Base-by-base conservation (phyloP, 1,140 invertebrate species). In the Procambarus virginalis region DNA sequence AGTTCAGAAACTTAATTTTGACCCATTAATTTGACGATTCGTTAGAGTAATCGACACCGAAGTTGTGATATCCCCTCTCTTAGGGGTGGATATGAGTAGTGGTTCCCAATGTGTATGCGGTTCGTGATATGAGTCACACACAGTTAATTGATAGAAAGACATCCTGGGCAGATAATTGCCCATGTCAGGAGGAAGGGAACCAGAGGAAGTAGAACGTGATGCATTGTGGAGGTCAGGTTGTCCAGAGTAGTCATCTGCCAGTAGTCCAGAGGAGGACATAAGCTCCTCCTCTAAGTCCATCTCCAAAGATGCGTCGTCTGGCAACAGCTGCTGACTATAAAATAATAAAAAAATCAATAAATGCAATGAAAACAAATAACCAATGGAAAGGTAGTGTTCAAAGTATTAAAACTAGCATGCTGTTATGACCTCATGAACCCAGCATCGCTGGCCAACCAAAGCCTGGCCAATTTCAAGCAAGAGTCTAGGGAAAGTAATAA, bases 271-370 rank as follows among this genome's bases (percentile, higher is more conserved):
- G 10, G 84, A 45, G 34, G 34, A 34, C 34, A 70, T 83, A 84
- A 79, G 60, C 17, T 91, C 77, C 48, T 92, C 91, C 86, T 91
- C 77, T 58, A 92, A 70, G 77, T 92, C 91, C 58, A 92, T 60
- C 68, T 92, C 91, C 76, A 92, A 55, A 49, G 91, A 91, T n/a
- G 91, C 91, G 85, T 92, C 86, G n/a, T 92, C 91, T 55, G 91
- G 91, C 49, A 92, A 64, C 58, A 92, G 73, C 77, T 92, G 88
- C 17, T 89, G 89, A 46, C 91, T 92, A 89, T 12, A 84, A 84
- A 34, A 34, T 34, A 34, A 34, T 34, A 34, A 34, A 34, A 34
- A 34, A n/a, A n/a, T n/a, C n/a, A 34, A 34, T 34, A 34, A 34
- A 34, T 34, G 20, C n/a, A 9, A 55, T 55, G 8, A 3, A 55